Conservation (phyloP, 2,113 vertebrate genomes). For the Pagrus major region DNA sequence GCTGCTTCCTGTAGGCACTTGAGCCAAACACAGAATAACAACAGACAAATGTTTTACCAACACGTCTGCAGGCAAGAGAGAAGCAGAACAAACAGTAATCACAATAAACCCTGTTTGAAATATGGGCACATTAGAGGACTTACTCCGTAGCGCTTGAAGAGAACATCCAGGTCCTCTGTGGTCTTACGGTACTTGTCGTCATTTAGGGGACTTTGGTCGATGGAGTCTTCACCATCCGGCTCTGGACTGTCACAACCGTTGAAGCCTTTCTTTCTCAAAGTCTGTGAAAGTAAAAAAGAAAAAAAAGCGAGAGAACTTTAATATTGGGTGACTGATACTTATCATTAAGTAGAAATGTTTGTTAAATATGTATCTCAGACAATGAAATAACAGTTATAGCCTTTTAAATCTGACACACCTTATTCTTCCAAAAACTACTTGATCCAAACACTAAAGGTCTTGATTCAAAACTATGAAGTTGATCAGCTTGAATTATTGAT, state of each 20-base stretch:
- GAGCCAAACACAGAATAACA: constrained; percentile 16
- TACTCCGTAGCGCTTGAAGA: constrained; percentile 98
- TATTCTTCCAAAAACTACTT: no score
- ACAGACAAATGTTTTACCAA: constrained; percentile 18
- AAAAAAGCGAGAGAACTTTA: not conserved
- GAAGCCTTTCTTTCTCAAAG: constrained; percentile 99
- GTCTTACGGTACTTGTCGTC: constrained; percentile 97
- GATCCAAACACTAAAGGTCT: no score
- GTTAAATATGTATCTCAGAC: no score
- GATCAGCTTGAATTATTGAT: no score
- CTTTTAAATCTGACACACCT: no score
- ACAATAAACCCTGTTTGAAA: not conserved
- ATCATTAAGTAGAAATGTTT: no score
- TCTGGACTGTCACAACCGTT: constrained; percentile 99
- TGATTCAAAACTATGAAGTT: no score
- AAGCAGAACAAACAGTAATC: constrained; percentile 10
- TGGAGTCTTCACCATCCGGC: constrained; percentile 96
- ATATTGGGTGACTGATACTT: not conserved
- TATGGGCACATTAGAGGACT: constrained; percentile 76
- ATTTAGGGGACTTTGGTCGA: constrained; percentile 96
- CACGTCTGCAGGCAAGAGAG: not conserved
- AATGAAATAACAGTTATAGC: no score
- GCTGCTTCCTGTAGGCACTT: constrained; percentile 39
- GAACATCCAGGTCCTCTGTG: constrained; percentile 96
- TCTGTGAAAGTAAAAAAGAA: constrained; percentile 81